Percentiles rank a stretch among this genome's conserved stretches.
Evolutionary conservation across 2,797 vertebrate genomes (phyloP).

Genomic region (Enteromius unitaeniatus): DNA sequence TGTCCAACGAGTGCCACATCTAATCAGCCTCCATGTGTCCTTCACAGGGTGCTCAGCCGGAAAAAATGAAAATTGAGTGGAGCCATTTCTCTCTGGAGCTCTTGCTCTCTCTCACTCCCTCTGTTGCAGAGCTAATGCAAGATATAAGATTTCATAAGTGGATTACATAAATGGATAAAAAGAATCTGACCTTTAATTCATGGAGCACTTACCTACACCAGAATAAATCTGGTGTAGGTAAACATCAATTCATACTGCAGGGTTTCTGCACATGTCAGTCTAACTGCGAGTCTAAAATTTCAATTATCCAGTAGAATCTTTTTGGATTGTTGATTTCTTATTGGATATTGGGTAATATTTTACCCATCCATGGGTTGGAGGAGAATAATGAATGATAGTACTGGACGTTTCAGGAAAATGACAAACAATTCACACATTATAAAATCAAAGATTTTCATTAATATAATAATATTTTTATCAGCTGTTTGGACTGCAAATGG

Average conservation of each 20-base stretch:
- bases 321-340: not conserved
- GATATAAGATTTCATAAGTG: constrained; percentile 8
- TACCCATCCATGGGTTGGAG: not conserved
- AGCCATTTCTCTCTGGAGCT: constrained; percentile 16
- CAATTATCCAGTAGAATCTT: not conserved
- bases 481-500: too few relatives aligned
- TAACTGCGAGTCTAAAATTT: not conserved
- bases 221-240: not conserved
- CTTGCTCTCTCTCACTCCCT: not conserved
- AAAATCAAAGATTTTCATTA: not conserved
- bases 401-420: not conserved
- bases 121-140: constrained; percentile 4
- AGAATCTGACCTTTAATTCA: constrained; percentile 25
- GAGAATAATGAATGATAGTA: not conserved
- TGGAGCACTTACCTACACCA: not conserved
- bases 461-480: too few relatives aligned
- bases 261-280: not conserved
- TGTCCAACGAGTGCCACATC: constrained; percentile 44
- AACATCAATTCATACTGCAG: not conserved
- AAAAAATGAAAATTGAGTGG: constrained; percentile 43
- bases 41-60: constrained; percentile 26
- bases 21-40: constrained; percentile 46
- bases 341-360: not conserved
- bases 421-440: not conserved
- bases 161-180: constrained; percentile 26